A percentile compares a stretch with the other conserved stretches of the same genome.
Conservation (phyloP, 92 coral and sea anemone species). For the Siderastrea radians region DNA sequence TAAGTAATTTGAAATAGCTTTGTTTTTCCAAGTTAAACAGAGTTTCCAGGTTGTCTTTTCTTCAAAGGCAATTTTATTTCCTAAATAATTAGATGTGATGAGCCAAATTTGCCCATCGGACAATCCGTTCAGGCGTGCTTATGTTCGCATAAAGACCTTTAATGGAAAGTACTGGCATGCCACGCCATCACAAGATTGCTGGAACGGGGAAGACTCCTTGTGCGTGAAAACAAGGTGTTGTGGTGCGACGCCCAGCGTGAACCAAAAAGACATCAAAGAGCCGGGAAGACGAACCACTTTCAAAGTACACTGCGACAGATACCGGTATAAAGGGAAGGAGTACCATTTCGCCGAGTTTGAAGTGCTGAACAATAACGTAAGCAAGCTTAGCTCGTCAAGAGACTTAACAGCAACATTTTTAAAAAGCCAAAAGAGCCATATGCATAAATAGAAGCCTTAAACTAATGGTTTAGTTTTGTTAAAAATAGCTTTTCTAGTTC, state of each 20-base stretch:
- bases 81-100: not conserved
- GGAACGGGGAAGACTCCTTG: not conserved
- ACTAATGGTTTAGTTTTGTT: no score
- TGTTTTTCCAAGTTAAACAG: no score
- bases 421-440: no score
- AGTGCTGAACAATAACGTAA: not conserved
- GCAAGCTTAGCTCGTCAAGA: not conserved
- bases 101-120: constrained; percentile 10
- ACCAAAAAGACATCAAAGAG: not conserved
- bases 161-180: constrained; percentile 13
- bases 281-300: constrained; percentile 9
- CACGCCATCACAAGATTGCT: not conserved
- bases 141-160: constrained; percentile 12
- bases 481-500: no score
- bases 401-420: no score
- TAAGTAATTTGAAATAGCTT: no score
- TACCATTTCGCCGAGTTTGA: not conserved
- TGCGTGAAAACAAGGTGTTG: constrained; percentile 3
- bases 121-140: not conserved
- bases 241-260: not conserved
- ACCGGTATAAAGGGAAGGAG: not conserved
- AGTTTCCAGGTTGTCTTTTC: no score
- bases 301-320: not conserved
- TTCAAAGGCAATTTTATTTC: not conserved
- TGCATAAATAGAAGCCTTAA: no score